phyloP scores from a whole-genome alignment of 2,797 vertebrate genomes.

The Garrulus glandarius region DNA sequence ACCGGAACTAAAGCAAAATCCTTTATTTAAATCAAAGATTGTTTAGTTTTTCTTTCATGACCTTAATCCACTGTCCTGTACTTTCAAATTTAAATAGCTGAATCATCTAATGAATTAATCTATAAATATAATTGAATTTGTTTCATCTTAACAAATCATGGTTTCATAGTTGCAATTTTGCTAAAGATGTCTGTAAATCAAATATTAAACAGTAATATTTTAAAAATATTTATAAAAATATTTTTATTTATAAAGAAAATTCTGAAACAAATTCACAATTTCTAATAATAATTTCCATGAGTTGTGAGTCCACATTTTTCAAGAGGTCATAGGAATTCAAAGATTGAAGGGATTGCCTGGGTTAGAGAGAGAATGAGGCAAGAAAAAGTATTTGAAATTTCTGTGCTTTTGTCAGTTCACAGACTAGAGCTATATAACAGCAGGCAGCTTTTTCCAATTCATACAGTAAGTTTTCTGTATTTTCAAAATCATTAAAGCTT shows the following conservation, averaged over 20 bases:
- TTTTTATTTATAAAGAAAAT: background rate
- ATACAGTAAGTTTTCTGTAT: background rate
- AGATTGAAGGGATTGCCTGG: background rate
- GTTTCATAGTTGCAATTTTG: background rate
- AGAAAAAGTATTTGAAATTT: background rate
- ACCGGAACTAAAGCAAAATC: background rate
- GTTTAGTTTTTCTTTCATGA: background rate
- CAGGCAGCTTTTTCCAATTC: background rate
- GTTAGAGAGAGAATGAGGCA: background rate
- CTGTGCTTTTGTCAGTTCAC: background rate
- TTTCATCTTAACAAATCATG: background rate
- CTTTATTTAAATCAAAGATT: background rate
- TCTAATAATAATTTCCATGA: background rate
- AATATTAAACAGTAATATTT: background rate
- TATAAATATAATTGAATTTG: background rate
- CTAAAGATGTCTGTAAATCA: background rate
- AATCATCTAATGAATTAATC: background rate
- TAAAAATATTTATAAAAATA: background rate
- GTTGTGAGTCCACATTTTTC: background rate
- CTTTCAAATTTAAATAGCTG: background rate
- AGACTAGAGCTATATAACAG: background rate
- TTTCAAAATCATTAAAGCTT: background rate
- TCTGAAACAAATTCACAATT: background rate
- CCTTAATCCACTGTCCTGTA: background rate
- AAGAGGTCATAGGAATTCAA: background rate